Evolutionary conservation across 2,888 invertebrate species (phyloP).

Genomic region (Hylaea fasciaria): DNA sequence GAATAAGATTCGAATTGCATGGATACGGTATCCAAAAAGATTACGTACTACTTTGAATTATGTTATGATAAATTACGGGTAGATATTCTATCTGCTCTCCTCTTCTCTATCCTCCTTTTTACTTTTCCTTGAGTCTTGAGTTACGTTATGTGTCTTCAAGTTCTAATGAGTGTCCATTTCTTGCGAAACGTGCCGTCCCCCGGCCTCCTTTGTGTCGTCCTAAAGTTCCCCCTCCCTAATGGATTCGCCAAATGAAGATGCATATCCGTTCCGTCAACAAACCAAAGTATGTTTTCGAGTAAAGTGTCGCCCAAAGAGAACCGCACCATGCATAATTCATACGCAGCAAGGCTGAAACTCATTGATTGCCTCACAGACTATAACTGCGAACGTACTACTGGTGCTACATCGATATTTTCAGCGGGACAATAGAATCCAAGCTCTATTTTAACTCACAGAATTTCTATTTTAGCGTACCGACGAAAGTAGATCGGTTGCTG

Average conservation of each 20-base stretch:
- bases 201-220: background rate
- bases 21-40: too few relatives aligned
- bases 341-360: slow-evolving; percentile 62
- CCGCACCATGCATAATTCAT: slow-evolving; percentile 70
- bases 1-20: too few relatives aligned
- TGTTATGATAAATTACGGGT: too few relatives aligned
- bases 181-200: background rate
- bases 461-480: slow-evolving; percentile 42
- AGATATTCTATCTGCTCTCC: too few relatives aligned
- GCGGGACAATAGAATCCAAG: slow-evolving; percentile 45
- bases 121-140: too few relatives aligned
- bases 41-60: too few relatives aligned
- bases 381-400: slow-evolving; percentile 53
- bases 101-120: too few relatives aligned
- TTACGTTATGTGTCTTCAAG: too few relatives aligned
- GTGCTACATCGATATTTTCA: slow-evolving; percentile 46
- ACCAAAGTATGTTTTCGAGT: slow-evolving; percentile 56
- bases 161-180: too few relatives aligned
- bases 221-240: slow-evolving; percentile 8
- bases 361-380: slow-evolving; percentile 71
- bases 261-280: slow-evolving; percentile 38
- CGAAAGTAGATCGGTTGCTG: slow-evolving; percentile 23
- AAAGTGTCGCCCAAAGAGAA: slow-evolving; percentile 56
- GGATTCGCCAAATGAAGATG: slow-evolving; percentile 33
- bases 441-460: slow-evolving; percentile 42